Base-by-base conservation (phyloP, 1,140 invertebrate species). In the Coenobita brevimanus region DNA sequence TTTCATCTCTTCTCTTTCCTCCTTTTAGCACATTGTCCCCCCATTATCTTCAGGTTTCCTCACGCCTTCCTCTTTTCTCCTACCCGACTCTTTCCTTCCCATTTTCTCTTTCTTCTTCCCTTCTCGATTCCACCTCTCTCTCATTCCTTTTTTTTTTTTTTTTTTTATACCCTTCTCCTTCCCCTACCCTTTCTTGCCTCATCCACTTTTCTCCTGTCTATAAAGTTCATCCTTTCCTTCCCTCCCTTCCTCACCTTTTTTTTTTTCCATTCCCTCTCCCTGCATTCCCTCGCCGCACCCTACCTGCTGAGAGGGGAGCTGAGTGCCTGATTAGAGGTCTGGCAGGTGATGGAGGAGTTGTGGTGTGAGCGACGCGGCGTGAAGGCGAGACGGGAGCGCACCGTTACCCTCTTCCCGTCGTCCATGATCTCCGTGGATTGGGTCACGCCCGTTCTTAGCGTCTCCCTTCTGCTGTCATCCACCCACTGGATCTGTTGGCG, bases 261-360 rank as follows among this genome's bases (percentile, higher is more conserved):
- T 3, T 6, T 6, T 33, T 13, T 33, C 27, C n/a, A n/a, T 30
- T 33, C 67, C 24, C 41, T n/a, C 24, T 67, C 67, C n/a, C 41
- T 33, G 17, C 67, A 38, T 33, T 2, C 24, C 67, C 24, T 33
- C 27, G n/a, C n/a, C n/a, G n/a, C n/a, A n/a, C n/a, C 79, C 27
- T 76, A 90, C 90, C 67, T 78, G 30, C 83, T 83, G 24, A 90
- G 90, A 0, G 90, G 89, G 30, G 90, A 90, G 54, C 79, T 90
- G 33, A 91, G 83, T 1, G 90, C 90, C 80, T 90, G 89, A 64
- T 93, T 92, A 60, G 92, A 91, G 21, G 92, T 92, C 24, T 92
- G 91, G 81, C 92, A 93, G n/a, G 91, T 91, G 24, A 93, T 75
- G 50, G 91, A 90, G 76, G 91, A 91, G 27, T 92, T 92, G 67